Percentiles rank a stretch among this genome's conserved stretches.
phyloP scores from a whole-genome alignment of 2,888 invertebrate species.

The Leptopterna dolabrata region DNA sequence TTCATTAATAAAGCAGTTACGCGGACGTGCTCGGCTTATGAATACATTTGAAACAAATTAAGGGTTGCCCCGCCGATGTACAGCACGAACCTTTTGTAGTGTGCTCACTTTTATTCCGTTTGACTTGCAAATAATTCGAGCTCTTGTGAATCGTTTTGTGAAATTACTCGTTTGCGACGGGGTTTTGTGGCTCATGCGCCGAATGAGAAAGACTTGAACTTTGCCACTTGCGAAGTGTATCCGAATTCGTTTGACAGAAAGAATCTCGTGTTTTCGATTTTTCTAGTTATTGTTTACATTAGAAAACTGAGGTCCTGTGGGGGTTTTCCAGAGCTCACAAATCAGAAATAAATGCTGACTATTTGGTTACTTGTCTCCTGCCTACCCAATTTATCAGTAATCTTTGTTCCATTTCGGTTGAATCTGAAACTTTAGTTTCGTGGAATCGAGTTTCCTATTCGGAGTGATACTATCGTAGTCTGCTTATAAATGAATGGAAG shows the following conservation, averaged over 20 bases:
- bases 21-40: conserved; percentile 37
- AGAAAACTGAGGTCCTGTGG: too few species aligned
- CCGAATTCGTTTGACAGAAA: not conserved
- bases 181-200: not conserved
- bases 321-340: too few species aligned
- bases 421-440: too few species aligned
- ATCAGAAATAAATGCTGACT: too few species aligned
- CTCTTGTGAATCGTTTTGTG: not conserved
- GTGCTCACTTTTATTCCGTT: conserved; percentile 1
- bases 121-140: conserved; percentile 4
- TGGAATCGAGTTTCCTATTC: too few species aligned
- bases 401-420: too few species aligned
- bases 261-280: too few species aligned
- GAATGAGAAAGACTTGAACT: not conserved
- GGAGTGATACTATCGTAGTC: too few species aligned
- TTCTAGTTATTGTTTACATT: too few species aligned
- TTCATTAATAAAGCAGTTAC: conserved; percentile 41
- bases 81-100: not conserved
- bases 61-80: not conserved
- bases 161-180: not conserved
- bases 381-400: too few species aligned
- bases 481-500: too few species aligned
- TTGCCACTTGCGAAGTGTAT: not conserved
- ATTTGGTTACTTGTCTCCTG: too few species aligned
- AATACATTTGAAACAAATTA: conserved; percentile 35